Percentiles rank a stretch among this genome's conserved stretches.
phyloP scores from a whole-genome alignment of 1,140 invertebrate species.

The Tetragonula clypearis region DNA sequence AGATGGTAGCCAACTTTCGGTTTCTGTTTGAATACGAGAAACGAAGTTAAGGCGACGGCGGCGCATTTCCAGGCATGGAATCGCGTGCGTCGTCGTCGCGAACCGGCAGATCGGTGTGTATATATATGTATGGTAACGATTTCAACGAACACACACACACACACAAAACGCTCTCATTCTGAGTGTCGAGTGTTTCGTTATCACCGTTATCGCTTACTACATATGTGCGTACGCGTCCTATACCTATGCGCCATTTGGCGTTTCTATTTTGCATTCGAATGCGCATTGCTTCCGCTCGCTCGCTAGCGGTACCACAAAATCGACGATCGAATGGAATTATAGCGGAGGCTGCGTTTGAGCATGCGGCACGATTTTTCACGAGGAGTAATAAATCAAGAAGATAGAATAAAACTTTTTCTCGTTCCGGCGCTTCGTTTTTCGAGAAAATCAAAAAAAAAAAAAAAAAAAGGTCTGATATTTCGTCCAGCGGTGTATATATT shows the following conservation, averaged over 20 bases:
- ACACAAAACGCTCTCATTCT: conserved; percentile 43
- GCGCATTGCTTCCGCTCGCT: no score
- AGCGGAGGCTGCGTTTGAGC: no score
- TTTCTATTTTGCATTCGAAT: background rate
- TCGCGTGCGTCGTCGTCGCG: background rate
- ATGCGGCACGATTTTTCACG: no score
- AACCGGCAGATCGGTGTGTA: background rate
- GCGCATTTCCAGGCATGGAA: background rate
- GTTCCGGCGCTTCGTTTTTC: no score
- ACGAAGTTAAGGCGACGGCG: background rate
- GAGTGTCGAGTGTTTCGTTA: conserved; percentile 60
- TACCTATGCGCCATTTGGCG: background rate
- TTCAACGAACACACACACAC: conserved; percentile 16
- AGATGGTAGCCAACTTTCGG: background rate
- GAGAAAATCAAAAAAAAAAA: no score
- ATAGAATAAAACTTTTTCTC: no score
- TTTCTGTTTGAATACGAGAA: background rate
- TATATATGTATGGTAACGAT: conserved; percentile 47
- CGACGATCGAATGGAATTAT: no score
- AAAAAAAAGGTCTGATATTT: no score
- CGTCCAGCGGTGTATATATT: no score
- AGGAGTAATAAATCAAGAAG: no score
- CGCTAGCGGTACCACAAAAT: no score
- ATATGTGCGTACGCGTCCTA: background rate
- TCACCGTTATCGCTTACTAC: conserved; percentile 56